Conservation (phyloP, 1,140 invertebrate species). For the Apocrypta bakeri region DNA sequence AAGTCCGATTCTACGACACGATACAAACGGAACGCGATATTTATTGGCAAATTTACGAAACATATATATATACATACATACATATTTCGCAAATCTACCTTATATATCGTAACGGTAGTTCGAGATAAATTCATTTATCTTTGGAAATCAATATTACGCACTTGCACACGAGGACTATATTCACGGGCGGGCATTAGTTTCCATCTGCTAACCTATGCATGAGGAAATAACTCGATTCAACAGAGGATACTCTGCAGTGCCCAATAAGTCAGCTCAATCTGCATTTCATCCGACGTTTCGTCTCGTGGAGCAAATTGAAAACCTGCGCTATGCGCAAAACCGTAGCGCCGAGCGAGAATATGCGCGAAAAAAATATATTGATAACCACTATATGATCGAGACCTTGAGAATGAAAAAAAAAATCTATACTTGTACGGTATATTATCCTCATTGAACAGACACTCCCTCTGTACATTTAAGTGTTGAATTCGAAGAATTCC, state of each 20-base stretch:
- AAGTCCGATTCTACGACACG: constrained; percentile 2
- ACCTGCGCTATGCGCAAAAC: neutral
- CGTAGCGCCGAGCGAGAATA: neutral
- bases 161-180: too few species aligned
- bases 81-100: too few species aligned
- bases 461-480: too few species aligned
- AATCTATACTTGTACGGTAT: too few species aligned
- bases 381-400: too few species aligned
- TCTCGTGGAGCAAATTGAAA: neutral
- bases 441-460: too few species aligned
- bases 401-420: too few species aligned
- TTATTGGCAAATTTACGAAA: neutral
- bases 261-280: constrained; percentile 35
- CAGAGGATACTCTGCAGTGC: neutral
- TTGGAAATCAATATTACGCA: neutral
- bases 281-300: constrained; percentile 28
- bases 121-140: too few species aligned
- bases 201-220: constrained; percentile 34
- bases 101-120: too few species aligned
- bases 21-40: neutral
- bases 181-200: constrained; percentile 21
- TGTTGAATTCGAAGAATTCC: too few species aligned
- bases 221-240: constrained; percentile 40
- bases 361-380: too few species aligned
- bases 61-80: neutral